phyloP scores from a whole-genome alignment of 2,113 vertebrate species.

The Osmerus mordax region DNA sequence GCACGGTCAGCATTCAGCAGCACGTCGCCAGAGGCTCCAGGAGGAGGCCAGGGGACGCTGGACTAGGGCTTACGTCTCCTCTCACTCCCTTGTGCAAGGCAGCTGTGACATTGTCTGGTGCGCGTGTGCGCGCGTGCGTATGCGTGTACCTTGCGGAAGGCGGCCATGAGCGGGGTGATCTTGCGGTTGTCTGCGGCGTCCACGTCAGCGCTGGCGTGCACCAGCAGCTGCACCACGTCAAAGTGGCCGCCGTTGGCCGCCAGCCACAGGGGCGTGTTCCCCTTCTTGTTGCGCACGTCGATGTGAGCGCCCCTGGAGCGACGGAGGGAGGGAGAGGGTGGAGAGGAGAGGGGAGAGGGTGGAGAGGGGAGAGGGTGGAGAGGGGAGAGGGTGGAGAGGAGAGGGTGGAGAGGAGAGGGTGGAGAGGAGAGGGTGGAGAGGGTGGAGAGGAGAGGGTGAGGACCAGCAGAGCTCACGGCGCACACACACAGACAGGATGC shows the following conservation, averaged over 20 bases:
- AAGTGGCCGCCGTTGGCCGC: conserved; percentile 98
- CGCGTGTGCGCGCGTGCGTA: no score
- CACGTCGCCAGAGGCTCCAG: no score
- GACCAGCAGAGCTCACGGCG: neutral
- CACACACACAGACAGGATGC: neutral
- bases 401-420: neutral
- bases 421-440: neutral
- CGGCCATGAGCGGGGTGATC: conserved; percentile 97
- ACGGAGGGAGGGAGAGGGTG: neutral
- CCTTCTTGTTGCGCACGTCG: conserved; percentile 98
- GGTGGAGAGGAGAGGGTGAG: neutral
- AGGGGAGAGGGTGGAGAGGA: neutral
- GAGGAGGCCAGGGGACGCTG: no score
- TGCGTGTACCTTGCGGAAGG: conserved; percentile 87
- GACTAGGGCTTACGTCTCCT: no score
- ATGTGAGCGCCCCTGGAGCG: conserved; percentile 89
- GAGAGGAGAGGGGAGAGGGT: no score
- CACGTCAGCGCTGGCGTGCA: conserved; percentile 93
- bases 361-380: conserved; percentile 5
- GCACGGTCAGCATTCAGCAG: neutral
- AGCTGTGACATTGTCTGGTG: no score
- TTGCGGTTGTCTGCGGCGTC: conserved; percentile 97
- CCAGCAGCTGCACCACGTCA: conserved; percentile 94
- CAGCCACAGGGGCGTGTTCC: conserved; percentile 96
- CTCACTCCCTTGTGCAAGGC: no score